phyloP scores from a whole-genome alignment of 2,888 invertebrate genomes.

The Drosophila percnosoma region DNA sequence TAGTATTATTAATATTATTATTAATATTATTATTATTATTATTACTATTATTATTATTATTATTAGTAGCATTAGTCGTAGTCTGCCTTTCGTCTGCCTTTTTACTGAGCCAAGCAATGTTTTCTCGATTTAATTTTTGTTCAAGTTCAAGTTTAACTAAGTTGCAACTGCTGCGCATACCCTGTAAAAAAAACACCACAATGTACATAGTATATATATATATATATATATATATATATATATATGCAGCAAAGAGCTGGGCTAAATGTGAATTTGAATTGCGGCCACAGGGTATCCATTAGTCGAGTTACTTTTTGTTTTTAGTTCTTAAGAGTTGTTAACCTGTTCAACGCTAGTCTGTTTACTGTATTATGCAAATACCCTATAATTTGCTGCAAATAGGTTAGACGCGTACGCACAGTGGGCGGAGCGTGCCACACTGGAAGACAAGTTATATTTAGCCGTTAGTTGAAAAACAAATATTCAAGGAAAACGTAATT shows the following conservation, averaged over 20 bases:
- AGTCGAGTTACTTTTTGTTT: conserved; percentile 12
- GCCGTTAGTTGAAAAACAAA: neutral
- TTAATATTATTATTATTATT: neutral
- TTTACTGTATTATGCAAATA: conserved; percentile 16
- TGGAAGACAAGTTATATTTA: conserved; percentile 6
- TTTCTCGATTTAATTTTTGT: neutral
- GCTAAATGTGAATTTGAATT: neutral
- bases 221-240: neutral
- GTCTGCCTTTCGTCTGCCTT: conserved; percentile 43
- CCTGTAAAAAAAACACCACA: neutral
- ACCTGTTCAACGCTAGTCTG: conserved; percentile 10
- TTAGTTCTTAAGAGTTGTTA: conserved; percentile 18
- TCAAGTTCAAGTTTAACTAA: conserved; percentile 2
- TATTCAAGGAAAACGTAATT: conserved; percentile 1
- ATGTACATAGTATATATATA: neutral
- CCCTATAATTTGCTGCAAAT: conserved; percentile 28
- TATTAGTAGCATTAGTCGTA: neutral
- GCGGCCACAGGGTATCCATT: conserved; percentile 11
- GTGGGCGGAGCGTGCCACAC: neutral
- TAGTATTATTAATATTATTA: neutral
- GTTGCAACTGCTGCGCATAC: conserved; percentile 20
- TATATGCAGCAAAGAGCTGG: neutral
- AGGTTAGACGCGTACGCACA: conserved; percentile 1
- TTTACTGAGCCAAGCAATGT: conserved; percentile 32
- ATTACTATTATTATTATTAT: conserved; percentile 9